Percentiles rank a stretch among this genome's conserved stretches.
These are phyloP conservation scores for Calycopis cecrops DNA, from an alignment of 1,140 invertebrate genomes.

Conservation along the genomic window DNA sequence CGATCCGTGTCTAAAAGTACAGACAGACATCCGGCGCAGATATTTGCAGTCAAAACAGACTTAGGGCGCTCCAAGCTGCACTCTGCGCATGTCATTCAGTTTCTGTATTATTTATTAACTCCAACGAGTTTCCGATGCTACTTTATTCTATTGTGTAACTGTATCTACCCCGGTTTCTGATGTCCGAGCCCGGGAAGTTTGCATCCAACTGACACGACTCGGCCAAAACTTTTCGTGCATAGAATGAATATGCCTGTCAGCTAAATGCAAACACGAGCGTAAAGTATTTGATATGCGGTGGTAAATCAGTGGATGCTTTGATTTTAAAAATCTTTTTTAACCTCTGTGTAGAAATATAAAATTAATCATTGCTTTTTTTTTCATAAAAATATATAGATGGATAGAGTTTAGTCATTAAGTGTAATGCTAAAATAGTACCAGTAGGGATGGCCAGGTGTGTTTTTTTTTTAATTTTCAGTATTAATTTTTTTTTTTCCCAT, in stretches of 20 bases:
- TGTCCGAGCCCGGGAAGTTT: conserved; percentile 60
- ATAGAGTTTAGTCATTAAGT: too few species aligned
- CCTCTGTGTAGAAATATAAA: too few species aligned
- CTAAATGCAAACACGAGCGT: conserved; percentile 39
- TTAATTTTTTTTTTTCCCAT: too few species aligned
- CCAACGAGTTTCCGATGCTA: conserved; percentile 71
- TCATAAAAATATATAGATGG: too few species aligned
- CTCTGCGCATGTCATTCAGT: conserved; percentile 67
- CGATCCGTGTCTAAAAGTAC: conserved; percentile 35
- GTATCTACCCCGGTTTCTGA: conserved; percentile 55
- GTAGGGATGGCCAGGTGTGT: too few species aligned
- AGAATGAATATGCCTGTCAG: conserved; percentile 64
- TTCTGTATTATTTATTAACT: conserved; percentile 73
- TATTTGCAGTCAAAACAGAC: conserved; percentile 73
- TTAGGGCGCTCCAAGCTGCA: conserved; percentile 48
- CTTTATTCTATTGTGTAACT: conserved; percentile 71
- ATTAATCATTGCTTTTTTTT: too few species aligned
- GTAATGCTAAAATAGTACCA: too few species aligned
- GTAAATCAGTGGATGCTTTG: conserved; percentile 3
- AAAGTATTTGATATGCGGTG: conserved; percentile 10
- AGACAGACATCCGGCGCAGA: conserved; percentile 56
- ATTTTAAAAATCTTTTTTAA: too few species aligned
- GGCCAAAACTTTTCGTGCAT: conserved; percentile 66
- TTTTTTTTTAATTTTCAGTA: too few species aligned
- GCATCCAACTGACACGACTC: conserved; percentile 50